Evolutionary conservation across 2,113 vertebrate genomes (phyloP).

Genomic region (Silurus asotus): DNA sequence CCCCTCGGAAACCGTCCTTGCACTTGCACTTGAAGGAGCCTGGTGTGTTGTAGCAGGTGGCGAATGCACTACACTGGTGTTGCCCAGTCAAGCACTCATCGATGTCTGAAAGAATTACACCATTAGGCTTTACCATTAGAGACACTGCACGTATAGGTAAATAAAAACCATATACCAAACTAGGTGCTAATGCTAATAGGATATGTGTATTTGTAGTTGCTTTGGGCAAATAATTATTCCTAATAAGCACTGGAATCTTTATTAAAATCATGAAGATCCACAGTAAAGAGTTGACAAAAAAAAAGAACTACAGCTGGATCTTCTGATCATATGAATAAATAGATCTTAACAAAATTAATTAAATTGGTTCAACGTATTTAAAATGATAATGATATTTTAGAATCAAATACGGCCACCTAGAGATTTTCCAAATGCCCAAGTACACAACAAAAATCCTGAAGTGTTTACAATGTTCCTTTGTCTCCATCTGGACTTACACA

Average conservation of each 20-base stretch:
- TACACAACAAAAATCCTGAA: background rate
- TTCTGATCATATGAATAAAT: background rate
- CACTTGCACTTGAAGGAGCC: slow-evolving; percentile 97
- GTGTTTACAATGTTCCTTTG: background rate
- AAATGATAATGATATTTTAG: background rate
- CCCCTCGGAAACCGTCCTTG: slow-evolving; percentile 82
- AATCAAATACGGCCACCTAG: background rate
- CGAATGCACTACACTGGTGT: slow-evolving; percentile 80
- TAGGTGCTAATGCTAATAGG: background rate
- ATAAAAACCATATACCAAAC: background rate
- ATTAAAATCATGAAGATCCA: background rate
- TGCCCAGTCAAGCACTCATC: slow-evolving; percentile 86
- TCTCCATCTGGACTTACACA: background rate
- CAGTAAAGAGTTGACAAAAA: background rate
- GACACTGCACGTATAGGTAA: background rate
- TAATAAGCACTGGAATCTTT: background rate
- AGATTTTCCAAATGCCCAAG: background rate
- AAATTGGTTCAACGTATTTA: background rate
- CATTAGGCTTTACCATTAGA: background rate
- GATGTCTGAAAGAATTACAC: slow-evolving; percentile 77
- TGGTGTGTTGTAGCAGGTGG: slow-evolving; percentile 86
- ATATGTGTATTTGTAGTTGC: background rate
- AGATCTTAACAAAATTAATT: background rate
- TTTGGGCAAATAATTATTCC: background rate
- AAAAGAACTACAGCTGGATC: background rate